phyloP scores from a whole-genome alignment of 1,140 invertebrate species.

The Aphaenogaster rudis region DNA sequence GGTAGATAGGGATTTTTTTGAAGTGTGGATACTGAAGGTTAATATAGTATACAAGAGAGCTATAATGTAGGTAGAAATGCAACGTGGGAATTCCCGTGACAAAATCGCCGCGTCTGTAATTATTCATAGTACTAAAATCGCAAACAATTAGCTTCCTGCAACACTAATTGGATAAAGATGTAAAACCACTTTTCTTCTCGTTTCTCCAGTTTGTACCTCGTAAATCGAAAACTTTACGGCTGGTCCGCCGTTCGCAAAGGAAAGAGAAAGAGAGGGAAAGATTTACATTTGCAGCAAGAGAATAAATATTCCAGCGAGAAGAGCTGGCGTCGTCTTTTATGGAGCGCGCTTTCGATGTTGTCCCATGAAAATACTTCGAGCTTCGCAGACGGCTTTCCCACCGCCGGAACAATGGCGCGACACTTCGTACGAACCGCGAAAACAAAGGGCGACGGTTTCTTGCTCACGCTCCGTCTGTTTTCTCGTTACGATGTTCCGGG shows the following conservation, averaged over 20 bases:
- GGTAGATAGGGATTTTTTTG: too few species aligned
- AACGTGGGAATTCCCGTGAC: not conserved
- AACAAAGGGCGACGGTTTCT: slow-evolving; percentile 59
- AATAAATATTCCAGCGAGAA: slow-evolving; percentile 42
- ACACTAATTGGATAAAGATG: slow-evolving; percentile 6
- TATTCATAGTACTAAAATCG: not conserved
- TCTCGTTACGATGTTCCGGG: slow-evolving; percentile 54
- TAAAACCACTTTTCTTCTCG: slow-evolving; percentile 2
- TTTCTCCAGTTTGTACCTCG: slow-evolving; percentile 21
- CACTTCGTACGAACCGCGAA: slow-evolving; percentile 41
- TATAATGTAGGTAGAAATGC: not conserved
- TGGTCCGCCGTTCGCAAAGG: not conserved
- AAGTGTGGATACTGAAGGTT: not conserved
- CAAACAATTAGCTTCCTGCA: not conserved
- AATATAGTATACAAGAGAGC: not conserved
- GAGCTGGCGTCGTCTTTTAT: slow-evolving; percentile 30
- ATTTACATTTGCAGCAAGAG: slow-evolving; percentile 12
- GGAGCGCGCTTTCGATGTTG: slow-evolving; percentile 40
- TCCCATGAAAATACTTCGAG: slow-evolving; percentile 43
- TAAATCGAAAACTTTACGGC: slow-evolving; percentile 24
- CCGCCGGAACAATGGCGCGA: slow-evolving; percentile 39
- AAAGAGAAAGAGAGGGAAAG: not conserved
- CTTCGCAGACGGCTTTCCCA: slow-evolving; percentile 14
- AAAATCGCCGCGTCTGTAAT: slow-evolving; percentile 5
- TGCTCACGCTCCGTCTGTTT: slow-evolving; percentile 56